Conservation (phyloP, 2,888 invertebrate species). For the Lithodes maja region DNA sequence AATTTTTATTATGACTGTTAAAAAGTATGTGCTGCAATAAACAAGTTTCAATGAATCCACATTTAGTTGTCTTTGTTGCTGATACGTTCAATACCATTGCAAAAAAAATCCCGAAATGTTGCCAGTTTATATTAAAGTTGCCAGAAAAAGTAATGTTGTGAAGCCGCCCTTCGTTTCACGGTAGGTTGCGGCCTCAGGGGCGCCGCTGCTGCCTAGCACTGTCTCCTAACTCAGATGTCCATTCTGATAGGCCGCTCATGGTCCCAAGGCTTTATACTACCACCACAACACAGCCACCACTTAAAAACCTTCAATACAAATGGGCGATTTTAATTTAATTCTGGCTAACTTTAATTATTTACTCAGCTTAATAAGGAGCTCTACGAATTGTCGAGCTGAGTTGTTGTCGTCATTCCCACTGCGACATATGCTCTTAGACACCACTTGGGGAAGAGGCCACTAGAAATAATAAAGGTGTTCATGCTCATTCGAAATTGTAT, state of each 20-base stretch:
- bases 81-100: no score
- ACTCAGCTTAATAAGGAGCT: no score
- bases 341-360: no score
- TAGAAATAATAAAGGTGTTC: no score
- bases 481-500: no score
- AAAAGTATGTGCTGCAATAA: constrained; percentile 17
- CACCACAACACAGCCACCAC: background rate
- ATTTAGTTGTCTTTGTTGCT: background rate
- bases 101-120: no score
- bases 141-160: background rate
- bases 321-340: no score
- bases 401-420: no score
- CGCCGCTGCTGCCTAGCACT: constrained; percentile 2
- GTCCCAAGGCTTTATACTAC: background rate
- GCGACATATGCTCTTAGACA: no score
- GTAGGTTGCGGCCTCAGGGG: constrained; percentile 17
- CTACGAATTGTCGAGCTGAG: no score
- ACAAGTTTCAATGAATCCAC: background rate
- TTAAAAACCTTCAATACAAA: background rate
- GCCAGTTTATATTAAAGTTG: background rate
- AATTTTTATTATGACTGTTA: background rate
- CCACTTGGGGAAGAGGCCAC: no score
- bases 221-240: constrained; percentile 19
- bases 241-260: constrained; percentile 20
- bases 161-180: background rate